Base-by-base conservation (phyloP, 2,113 vertebrate genomes). In the Ibidorhyncha struthersii region DNA sequence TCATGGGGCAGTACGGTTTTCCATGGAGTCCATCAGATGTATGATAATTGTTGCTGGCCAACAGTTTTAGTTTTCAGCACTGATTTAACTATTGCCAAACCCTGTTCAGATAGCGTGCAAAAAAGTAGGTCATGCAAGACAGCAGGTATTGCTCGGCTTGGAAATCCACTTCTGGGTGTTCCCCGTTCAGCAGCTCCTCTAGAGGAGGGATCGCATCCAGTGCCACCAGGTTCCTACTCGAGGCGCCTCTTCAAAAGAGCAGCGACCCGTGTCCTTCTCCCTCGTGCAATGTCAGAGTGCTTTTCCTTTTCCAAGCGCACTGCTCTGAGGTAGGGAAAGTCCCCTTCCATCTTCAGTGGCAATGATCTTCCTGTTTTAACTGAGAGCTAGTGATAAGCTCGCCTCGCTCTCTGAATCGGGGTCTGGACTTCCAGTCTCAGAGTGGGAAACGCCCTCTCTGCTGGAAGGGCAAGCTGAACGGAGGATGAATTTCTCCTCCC, bases 101-200 rank as follows among this genome's bases (percentile, higher is more conserved):
- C 47, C 55, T 52, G 4, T 49, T 66, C 86, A 67, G 45, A 34
- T 18, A 63, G 86, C 15, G 6, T 82, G 86, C 66, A 82, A 38
- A 53, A 52, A 97, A 96, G 73, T 93, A 95, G 95, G 96, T 97
- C 94, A 94, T 53, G 38, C 8, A 2, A 91, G 84, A 25, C 62
- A 90, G 93, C 93, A 91, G 91, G 92, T 95, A 59, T 15, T 90
- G 85, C 61, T 67, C 1, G 0, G 61, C 58, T 87, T 69, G 66
- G 82, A 82, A 94, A 94, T 78, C 73, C 22, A 26, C 65, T 82
- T 29, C 56, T 84, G 83, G 21, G 11, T 3, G 2, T n/a, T 88
- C 63, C 41, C 84, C 50, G 80, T 67, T 67, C 78, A 90, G 93
- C 92, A 90, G 87, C 82, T 89, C 47, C 87, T 94, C 69, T 29